Conservation (phyloP, 2,797 vertebrate species). For the Leptoclinus maculatus region DNA sequence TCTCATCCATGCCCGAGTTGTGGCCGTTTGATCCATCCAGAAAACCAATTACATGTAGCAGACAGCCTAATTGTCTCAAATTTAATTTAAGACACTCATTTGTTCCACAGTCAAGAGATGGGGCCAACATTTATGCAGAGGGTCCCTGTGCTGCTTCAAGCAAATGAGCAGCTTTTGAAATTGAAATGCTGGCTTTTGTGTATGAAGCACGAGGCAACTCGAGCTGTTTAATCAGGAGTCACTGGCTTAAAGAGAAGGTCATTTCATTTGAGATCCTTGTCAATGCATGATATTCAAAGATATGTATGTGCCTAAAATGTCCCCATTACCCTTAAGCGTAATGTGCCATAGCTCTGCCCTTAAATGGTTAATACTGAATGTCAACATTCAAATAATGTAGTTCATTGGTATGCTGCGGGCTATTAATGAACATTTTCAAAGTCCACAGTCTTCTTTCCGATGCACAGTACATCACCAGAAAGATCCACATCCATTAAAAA, state of each 20-base stretch:
- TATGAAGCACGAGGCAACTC: conserved; percentile 33
- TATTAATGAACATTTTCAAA: conserved; percentile 13
- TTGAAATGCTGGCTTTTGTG: conserved; percentile 64
- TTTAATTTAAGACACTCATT: conserved; percentile 71
- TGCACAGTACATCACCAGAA: not conserved
- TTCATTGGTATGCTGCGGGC: not conserved
- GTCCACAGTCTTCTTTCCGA: not conserved
- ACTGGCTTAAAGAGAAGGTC: conserved; percentile 35
- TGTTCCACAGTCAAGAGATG: conserved; percentile 57
- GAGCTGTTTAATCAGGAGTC: conserved; percentile 41
- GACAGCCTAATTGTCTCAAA: conserved; percentile 70
- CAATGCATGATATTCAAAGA: not conserved
- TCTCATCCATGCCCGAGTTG: conserved; percentile 53
- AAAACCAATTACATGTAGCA: conserved; percentile 72
- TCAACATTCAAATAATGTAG: not conserved
- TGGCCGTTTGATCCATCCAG: conserved; percentile 60
- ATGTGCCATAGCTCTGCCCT: not conserved
- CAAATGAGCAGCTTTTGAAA: conserved; percentile 70
- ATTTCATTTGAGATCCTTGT: conserved; percentile 28
- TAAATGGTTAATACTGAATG: conserved; percentile 6
- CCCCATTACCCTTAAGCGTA: conserved; percentile 1
- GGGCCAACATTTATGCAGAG: conserved; percentile 56
- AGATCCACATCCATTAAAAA: not conserved
- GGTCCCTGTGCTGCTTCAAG: conserved; percentile 35
- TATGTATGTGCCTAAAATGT: conserved; percentile 26